Conservation (phyloP, 2,888 invertebrate species). For the Acleris emargana region DNA sequence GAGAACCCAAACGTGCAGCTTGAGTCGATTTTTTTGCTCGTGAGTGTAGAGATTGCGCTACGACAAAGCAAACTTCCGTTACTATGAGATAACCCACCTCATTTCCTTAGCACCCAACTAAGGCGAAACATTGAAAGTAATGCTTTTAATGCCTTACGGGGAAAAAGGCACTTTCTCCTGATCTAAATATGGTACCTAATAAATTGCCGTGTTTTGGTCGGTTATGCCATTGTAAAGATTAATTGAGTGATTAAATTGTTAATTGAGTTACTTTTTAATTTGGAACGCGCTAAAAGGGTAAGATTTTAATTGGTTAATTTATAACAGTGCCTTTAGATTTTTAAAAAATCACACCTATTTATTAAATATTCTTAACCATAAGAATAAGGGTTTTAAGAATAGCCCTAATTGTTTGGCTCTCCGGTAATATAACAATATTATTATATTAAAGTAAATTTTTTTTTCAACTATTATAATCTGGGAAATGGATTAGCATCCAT, state of each 20-base stretch:
- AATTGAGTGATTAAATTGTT: background rate
- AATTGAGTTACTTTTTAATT: slow-evolving; percentile 15
- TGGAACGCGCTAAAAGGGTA: background rate
- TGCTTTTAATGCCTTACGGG: slow-evolving; percentile 24
- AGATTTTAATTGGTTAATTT: slow-evolving; percentile 5
- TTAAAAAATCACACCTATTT: too few relatives aligned
- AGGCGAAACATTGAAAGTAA: slow-evolving; percentile 33
- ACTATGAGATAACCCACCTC: slow-evolving; percentile 32
- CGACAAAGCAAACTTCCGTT: slow-evolving; percentile 26
- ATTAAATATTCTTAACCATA: too few relatives aligned
- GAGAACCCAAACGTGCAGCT: too few relatives aligned
- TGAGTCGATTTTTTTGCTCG: too few relatives aligned
- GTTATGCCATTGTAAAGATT: slow-evolving; percentile 20
- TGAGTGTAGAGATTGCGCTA: slow-evolving; percentile 22
- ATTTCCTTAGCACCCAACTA: slow-evolving; percentile 36
- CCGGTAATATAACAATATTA: too few relatives aligned
- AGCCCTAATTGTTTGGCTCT: too few relatives aligned
- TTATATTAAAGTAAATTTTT: too few relatives aligned
- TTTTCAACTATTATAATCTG: too few relatives aligned
- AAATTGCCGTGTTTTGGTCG: slow-evolving; percentile 15
- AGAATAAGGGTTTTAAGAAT: too few relatives aligned
- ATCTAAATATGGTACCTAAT: slow-evolving; percentile 28
- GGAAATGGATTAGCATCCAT: too few relatives aligned
- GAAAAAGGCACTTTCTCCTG: slow-evolving; percentile 26
- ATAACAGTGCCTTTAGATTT: background rate